phyloP scores from a whole-genome alignment of 2,797 vertebrate genomes.

The Peromyscus melanophrys region DNA sequence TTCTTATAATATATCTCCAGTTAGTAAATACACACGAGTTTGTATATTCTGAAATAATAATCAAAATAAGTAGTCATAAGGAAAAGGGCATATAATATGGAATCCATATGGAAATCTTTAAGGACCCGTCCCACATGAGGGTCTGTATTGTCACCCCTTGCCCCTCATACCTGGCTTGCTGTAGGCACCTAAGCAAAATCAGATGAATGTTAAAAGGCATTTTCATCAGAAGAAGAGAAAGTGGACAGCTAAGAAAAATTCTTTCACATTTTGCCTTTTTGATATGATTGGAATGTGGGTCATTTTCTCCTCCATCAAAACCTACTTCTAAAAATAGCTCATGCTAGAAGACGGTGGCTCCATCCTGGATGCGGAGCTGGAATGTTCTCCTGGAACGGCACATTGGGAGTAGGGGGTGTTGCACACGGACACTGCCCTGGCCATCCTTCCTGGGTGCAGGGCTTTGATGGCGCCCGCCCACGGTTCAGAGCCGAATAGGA shows the following conservation, averaged over 20 bases:
- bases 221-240: conserved; percentile 37
- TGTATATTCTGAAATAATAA: background rate
- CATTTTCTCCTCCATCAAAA: background rate
- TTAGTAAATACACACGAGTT: conserved; percentile 5
- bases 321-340: conserved; percentile 52
- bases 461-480: conserved; percentile 58
- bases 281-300: background rate
- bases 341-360: background rate
- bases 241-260: background rate
- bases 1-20: background rate
- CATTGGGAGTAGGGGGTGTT: background rate
- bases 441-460: background rate
- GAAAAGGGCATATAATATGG: background rate
- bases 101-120: no score
- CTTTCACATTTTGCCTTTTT: conserved; percentile 38
- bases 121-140: background rate
- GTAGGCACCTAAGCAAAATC: background rate
- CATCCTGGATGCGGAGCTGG: background rate
- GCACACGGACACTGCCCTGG: background rate
- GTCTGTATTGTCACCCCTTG: no score
- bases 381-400: background rate
- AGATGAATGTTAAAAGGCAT: background rate
- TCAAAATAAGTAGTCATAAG: background rate
- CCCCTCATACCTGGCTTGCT: background rate
- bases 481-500: background rate